Base-by-base conservation (phyloP, 2,797 vertebrate species). In the Smutsia temminckii region DNA sequence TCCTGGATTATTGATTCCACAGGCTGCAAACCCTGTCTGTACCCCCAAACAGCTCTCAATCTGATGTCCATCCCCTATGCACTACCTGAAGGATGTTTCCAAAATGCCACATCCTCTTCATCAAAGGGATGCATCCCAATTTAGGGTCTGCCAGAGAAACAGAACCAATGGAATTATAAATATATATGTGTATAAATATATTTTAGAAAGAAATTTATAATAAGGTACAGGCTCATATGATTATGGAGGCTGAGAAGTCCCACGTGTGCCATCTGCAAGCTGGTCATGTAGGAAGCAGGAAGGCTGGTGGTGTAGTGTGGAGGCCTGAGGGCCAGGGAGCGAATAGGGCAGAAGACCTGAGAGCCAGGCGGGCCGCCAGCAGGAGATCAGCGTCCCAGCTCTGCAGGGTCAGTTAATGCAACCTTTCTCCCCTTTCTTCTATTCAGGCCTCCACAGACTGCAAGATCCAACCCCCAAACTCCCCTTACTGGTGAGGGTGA, bases 391-490 rank as follows among this genome's bases (percentile, higher is more conserved):
- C 6, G 46, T 32, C 16, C 84, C 29, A 34, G 75, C 17, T 53
- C 12, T 6, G 37, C 6, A 18, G 75, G 75, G 8, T 75, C 29
- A 16, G 57, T 86, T n/a, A 64, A 17, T 42, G 29, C 42, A 16
- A 10, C 27, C 8, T 29, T 5, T 18, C 21, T 34, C 8, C 29
- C 18, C 46, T 87, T 71, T 55, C 57, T 42, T 64, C 57, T 53
- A 18, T 18, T 72, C 46, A 74, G 34, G 79, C 14, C 23, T 63
- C n/a, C 59, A 21, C 84, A 34, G 17, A 20, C 32, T 63, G 34
- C 34, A n/a, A 2, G 34, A 51, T 8, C 46, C 2, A 1, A 1
- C 9, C 72, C 3, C 29, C 3, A 11, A 46, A 46, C 46, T 46
- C 46, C 46, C 46, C 11, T 46, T 46, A 29, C 2, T 2, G 21